Evolutionary conservation across 2,888 invertebrate species (phyloP).

Genomic region (Sphaerophoria taeniata): DNA sequence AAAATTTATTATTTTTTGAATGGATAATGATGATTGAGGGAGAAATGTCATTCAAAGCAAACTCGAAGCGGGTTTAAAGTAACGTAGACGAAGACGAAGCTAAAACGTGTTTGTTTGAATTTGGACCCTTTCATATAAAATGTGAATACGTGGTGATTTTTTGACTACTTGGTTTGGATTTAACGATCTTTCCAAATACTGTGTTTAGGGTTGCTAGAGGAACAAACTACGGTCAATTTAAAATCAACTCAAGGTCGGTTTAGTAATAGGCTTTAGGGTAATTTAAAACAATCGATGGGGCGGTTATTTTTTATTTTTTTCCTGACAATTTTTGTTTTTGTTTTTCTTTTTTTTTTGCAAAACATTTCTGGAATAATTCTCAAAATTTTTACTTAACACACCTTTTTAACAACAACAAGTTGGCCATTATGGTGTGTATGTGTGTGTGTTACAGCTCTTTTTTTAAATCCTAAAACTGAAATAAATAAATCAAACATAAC

Average conservation of each 20-base stretch:
- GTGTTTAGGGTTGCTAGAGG: no score
- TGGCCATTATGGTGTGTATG: conserved; percentile 15
- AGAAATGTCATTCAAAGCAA: no score
- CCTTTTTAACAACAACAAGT: conserved; percentile 18
- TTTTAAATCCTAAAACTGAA: conserved; percentile 30
- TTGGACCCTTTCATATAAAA: no score
- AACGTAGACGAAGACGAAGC: no score
- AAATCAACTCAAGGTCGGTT: neutral
- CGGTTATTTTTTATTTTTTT: conserved; percentile 6
- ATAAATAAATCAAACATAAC: conserved; percentile 45
- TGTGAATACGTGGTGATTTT: no score
- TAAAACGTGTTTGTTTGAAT: no score
- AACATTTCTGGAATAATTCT: conserved; percentile 30
- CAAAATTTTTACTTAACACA: conserved; percentile 5
- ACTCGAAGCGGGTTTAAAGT: no score
- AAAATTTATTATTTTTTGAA: no score
- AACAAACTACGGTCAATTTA: no score
- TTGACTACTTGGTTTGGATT: no score
- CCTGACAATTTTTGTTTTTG: conserved; percentile 1
- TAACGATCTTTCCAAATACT: no score
- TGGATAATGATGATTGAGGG: no score
- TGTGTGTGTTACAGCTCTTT: conserved; percentile 12
- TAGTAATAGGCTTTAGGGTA: neutral
- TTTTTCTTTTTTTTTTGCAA: conserved; percentile 11
- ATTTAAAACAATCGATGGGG: conserved; percentile 8